phyloP scores from a whole-genome alignment of 2,888 invertebrate species.

The Hypselothyrea guttata region DNA sequence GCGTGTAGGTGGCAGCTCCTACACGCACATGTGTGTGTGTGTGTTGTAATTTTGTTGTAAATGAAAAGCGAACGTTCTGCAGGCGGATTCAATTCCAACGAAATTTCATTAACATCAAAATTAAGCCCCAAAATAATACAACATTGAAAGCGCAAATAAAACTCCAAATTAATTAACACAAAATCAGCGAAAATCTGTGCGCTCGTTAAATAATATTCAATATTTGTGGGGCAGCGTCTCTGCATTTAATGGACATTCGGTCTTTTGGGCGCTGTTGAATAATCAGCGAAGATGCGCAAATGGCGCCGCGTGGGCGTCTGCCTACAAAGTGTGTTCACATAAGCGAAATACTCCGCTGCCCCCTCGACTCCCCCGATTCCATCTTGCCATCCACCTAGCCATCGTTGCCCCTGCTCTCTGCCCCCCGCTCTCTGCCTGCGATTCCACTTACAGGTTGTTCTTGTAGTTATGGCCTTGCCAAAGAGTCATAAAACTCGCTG shows the following conservation, averaged over 20 bases:
- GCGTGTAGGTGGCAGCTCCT: constrained; percentile 1
- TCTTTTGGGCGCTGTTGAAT: constrained; percentile 54
- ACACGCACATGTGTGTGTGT: constrained; percentile 9
- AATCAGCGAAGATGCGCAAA: constrained; percentile 53
- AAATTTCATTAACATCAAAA: constrained; percentile 50
- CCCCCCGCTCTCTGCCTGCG: constrained; percentile 14
- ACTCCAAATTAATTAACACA: neutral
- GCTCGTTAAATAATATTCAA: too few relatives aligned
- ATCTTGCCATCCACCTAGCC: neutral
- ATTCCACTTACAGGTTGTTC: constrained; percentile 70
- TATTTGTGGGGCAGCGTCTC: too few relatives aligned
- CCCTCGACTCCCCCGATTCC: neutral
- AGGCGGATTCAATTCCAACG: constrained; percentile 29
- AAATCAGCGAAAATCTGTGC: constrained; percentile 1
- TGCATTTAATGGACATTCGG: too few relatives aligned
- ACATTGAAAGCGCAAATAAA: neutral
- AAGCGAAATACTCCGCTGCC: constrained; percentile 22
- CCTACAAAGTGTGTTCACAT: constrained; percentile 47
- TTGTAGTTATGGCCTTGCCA: constrained; percentile 44
- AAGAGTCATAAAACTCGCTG: constrained; percentile 43
- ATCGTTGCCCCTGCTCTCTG: neutral
- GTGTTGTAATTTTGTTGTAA: constrained; percentile 29
- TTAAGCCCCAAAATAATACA: neutral
- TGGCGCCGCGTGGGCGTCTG: constrained; percentile 72
- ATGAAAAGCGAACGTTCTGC: constrained; percentile 52